Percentiles rank a stretch among this genome's conserved stretches.
phyloP scores from a whole-genome alignment of 2,888 invertebrate species.

The Drosophila borealis region DNA sequence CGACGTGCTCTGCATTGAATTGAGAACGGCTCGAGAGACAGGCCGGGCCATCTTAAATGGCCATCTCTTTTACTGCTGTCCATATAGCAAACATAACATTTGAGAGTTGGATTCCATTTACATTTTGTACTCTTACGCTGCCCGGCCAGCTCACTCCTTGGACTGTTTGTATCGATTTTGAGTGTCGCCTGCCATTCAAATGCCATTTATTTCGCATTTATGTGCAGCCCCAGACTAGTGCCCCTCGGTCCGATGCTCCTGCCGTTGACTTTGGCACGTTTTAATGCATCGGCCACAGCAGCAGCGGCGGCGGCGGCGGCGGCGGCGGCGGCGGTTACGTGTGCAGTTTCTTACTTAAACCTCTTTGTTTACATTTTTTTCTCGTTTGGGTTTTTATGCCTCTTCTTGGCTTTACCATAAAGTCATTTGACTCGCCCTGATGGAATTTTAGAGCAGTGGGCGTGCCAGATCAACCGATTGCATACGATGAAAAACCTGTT shows the following conservation, averaged over 20 bases:
- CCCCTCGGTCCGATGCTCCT: slow-evolving; percentile 18
- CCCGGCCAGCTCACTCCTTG: slow-evolving; percentile 12
- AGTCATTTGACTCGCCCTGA: slow-evolving; percentile 63
- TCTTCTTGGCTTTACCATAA: slow-evolving; percentile 44
- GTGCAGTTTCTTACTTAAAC: slow-evolving; percentile 51
- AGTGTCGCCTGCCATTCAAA: slow-evolving; percentile 81
- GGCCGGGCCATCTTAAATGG: slow-evolving; percentile 71
- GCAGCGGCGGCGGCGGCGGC: slow-evolving; percentile 5
- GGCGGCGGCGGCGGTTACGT: slow-evolving; percentile 34
- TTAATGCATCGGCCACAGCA: slow-evolving; percentile 65
- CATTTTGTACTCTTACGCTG: slow-evolving; percentile 47
- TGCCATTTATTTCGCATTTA: slow-evolving; percentile 79
- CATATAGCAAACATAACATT: slow-evolving; percentile 52
- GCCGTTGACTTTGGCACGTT: slow-evolving; percentile 68
- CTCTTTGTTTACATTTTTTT: slow-evolving; percentile 44
- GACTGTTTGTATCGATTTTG: slow-evolving; percentile 74
- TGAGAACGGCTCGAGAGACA: slow-evolving; percentile 13
- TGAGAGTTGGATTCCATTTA: slow-evolving; percentile 58
- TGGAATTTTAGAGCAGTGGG: slow-evolving; percentile 66
- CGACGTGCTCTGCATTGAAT: slow-evolving; percentile 30
- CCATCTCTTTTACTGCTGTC: slow-evolving; percentile 67
- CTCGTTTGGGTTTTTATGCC: slow-evolving; percentile 42
- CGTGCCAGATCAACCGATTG: slow-evolving; percentile 8
- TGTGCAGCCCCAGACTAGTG: slow-evolving; percentile 52
- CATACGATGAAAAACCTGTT: slow-evolving; percentile 38